Base-by-base conservation (phyloP, 2,888 invertebrate genomes). In the Taenaris catops region DNA sequence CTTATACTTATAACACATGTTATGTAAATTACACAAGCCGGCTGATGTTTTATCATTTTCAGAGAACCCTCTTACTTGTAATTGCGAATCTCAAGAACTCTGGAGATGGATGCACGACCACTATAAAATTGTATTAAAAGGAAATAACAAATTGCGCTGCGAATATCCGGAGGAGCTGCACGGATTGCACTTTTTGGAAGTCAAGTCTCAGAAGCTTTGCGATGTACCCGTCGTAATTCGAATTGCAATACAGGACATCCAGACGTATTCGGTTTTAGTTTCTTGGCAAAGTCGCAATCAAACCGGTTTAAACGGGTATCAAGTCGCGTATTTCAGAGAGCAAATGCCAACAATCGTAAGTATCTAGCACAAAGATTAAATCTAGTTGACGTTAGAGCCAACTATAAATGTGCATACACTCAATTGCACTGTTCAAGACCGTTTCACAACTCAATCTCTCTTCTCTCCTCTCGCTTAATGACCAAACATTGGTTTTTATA, bases 91-190 rank as follows among this genome's bases (percentile, higher is more conserved):
- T 40, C 94, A 96, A 76, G 94, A 95, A 67, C 89, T 96, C 26
- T 96, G 97, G 95, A 94, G 93, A 79, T 97, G 96, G 97, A 89
- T 97, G 65, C 89, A 94, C 61, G 94, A 95, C 69, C 95, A 97
- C 83, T 91, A 92, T 60, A 95, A 96, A 80, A 88, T 93, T 38
- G 84, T 93, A 12, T 62, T 81, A 39, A 89, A 89, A 49, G 88
- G 88, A 53, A 90, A 90, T 56, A 71, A 81, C 41, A 86, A 89
- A 44, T 88, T 95, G 53, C 90, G 92, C 47, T 96, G 96, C 74
- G 94, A 95, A 69, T 92, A 94, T 58, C 96, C 96, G 0, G 91
- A 93, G 44, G 93, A 94, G 69, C 88, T 96, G 44, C 90, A 92
- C 45, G 94, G 95, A 36, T 87, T 87, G 57, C 87, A 91, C 55